Evolutionary conservation across 37 sponge, comb jelly and placozoan genomes (phyloP), one percentile per base, ranked within the genome.

Genomic region (Tethya wilhelma): DNA sequence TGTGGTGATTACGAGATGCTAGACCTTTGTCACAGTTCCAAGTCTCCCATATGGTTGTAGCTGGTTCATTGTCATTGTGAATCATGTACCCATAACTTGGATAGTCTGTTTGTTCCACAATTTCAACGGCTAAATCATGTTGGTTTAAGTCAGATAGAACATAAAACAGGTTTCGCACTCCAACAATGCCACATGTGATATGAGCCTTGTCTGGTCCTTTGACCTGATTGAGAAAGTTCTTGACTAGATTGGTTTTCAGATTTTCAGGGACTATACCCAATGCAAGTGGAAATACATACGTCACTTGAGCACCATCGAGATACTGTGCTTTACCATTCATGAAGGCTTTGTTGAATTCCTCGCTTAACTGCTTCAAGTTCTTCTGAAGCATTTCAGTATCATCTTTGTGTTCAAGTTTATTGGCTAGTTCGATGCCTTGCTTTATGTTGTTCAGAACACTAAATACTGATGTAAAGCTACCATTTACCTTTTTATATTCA

Each of bases 1-100:
- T 90, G 86, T 90, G 91, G 42, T 90, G 91, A 60, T 90, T 90
- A 31, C 91, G 81, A 3, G 91, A 90, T 43, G 82, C 69, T 84
- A 90, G 81, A 0, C 62, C 82, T 2, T 77, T 74, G 26, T 44
- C 44, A 22, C 67, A n/a, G 45, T 85, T 80, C 91, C 91, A 90
- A 12, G 83, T 64, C 65, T 90, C 91, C 86, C 91, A 90, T 4
- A 90, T 63, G 42, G 86, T 55, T 20, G 91, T 90, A 43, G 91
- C 86, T 17, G 87, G 87, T 43, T 90, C 91, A 41, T 38, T 26
- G 36, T 60, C 8, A 69, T 90, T 90, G 38, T 72, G 32, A n/a
- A 90, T 38, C 91, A 90, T 90, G 73, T 49, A 86, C 14, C 91
- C 91, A 78, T 78, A 90, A 46, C 91, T 86, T 23, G 91, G 91